Percentiles rank a stretch among this genome's conserved stretches.
phyloP scores from a whole-genome alignment of 2,888 invertebrate genomes.

The Microctonus aethiopoides region DNA sequence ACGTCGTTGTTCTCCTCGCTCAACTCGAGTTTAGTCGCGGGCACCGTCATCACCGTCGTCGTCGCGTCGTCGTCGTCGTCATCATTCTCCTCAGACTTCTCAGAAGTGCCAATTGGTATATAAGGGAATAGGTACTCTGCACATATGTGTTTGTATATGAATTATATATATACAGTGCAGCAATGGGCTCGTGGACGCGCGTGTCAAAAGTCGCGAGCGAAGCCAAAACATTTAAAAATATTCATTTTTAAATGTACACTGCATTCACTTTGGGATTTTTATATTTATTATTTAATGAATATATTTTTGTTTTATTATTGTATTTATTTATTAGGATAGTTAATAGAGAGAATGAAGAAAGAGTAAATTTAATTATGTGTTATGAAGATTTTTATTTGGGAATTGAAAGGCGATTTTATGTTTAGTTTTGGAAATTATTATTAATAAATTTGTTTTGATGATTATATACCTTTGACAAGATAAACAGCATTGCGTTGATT shows the following conservation, averaged over 20 bases:
- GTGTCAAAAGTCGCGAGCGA: neutral
- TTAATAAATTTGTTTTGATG: neutral
- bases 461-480: conserved; percentile 37
- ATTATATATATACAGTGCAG: neutral
- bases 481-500: conserved; percentile 43
- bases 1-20: neutral
- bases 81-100: neutral
- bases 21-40: conserved; percentile 2
- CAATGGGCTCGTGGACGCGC: neutral
- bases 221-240: neutral
- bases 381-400: no score
- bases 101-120: neutral
- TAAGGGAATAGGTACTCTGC: neutral
- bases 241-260: neutral
- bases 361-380: no score
- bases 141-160: neutral
- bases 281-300: neutral
- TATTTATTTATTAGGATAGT: no score
- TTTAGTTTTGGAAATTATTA: neutral
- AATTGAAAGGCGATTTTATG: neutral
- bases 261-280: conserved; percentile 11
- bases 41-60: neutral
- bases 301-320: no score
- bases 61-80: neutral
- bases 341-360: no score